Conservation (phyloP, 1,140 invertebrate genomes). For the Schlechtendalia chinensis region DNA sequence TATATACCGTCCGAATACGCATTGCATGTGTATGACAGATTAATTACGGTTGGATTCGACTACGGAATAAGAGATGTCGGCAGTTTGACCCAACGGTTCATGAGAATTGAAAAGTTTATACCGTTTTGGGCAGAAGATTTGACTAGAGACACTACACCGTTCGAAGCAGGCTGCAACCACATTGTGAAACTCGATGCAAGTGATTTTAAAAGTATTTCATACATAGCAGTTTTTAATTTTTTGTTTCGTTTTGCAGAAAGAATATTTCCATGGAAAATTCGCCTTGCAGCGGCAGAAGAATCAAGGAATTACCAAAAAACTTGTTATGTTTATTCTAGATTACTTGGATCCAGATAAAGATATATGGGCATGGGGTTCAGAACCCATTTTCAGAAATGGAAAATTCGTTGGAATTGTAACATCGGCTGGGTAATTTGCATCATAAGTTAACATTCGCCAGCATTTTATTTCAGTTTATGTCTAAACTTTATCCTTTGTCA, state of each 20-base stretch:
- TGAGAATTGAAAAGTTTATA: constrained; percentile 67
- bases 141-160: constrained; percentile 71
- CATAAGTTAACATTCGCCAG: too few relatives aligned
- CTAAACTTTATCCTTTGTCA: too few relatives aligned
- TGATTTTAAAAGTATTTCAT: constrained; percentile 34
- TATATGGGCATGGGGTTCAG: constrained; percentile 79
- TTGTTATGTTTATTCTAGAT: constrained; percentile 73
- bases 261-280: constrained; percentile 72
- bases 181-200: constrained; percentile 67
- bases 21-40: constrained; percentile 73
- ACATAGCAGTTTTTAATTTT: neutral
- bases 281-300: constrained; percentile 70
- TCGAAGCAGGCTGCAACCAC: constrained; percentile 73
- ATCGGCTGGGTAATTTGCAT: constrained; percentile 65
- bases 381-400: constrained; percentile 71
- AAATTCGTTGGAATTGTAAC: constrained; percentile 74
- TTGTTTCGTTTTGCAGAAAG: constrained; percentile 57
- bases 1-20: constrained; percentile 79
- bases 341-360: constrained; percentile 71
- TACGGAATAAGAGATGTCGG: constrained; percentile 75
- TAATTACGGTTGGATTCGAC: constrained; percentile 64
- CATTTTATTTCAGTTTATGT: too few relatives aligned
- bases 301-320: constrained; percentile 66
- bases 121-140: constrained; percentile 71
- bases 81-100: constrained; percentile 70